phyloP scores from a whole-genome alignment of 1,140 invertebrate species.

The Stegodyphus dumicola region DNA sequence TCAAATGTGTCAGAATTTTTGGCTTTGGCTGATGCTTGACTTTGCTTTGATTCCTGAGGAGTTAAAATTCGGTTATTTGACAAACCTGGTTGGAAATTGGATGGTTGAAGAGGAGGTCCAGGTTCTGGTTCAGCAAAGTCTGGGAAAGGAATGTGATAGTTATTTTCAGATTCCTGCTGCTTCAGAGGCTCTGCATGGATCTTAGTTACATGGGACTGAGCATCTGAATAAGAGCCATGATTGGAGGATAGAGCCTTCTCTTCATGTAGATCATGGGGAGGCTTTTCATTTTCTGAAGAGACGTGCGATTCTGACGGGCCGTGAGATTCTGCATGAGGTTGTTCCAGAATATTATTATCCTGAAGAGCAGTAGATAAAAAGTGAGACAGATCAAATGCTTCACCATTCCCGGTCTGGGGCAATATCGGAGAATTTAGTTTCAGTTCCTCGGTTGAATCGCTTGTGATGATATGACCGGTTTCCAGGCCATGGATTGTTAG shows the following conservation, averaged over 20 bases:
- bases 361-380: conserved; percentile 1
- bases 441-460: conserved; percentile 10
- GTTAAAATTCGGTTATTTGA: conserved; percentile 29
- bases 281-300: neutral
- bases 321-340: neutral
- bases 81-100: conserved; percentile 19
- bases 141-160: conserved; percentile 49
- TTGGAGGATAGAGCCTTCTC: neutral
- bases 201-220: neutral
- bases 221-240: neutral
- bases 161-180: conserved; percentile 12
- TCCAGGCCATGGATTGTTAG: conserved; percentile 21
- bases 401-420: conserved; percentile 9
- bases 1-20: conserved; percentile 47
- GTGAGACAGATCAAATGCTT: conserved; percentile 26
- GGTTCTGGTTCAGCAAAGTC: conserved; percentile 57
- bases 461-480: neutral
- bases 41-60: conserved; percentile 43
- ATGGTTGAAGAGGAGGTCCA: conserved; percentile 37
- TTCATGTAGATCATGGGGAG: neutral
- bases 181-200: conserved; percentile 8
- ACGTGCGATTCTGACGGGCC: neutral
- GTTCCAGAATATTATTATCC: conserved; percentile 41
- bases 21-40: neutral
- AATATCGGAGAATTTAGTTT: conserved; percentile 14